Percentiles rank a stretch among this genome's conserved stretches.
These are phyloP conservation scores for Melinaea marsaeus DNA, from an alignment of 2,888 invertebrate genomes.

Conservation along the genomic window DNA sequence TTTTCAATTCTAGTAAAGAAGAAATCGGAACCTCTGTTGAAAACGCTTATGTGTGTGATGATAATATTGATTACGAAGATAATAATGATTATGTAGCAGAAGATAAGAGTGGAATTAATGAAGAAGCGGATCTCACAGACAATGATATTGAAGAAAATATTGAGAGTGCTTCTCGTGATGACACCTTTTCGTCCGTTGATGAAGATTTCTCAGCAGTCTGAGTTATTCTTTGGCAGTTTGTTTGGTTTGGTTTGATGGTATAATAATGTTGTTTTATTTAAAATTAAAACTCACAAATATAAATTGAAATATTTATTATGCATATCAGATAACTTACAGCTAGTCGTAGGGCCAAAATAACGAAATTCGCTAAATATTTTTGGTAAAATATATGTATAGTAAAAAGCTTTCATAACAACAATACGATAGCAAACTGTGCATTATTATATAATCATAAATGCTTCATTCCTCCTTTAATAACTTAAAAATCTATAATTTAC, in stretches of 20 bases:
- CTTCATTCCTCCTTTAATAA: constrained; percentile 8
- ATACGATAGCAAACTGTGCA: background rate
- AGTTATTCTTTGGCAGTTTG: background rate
- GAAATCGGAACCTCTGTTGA: no score
- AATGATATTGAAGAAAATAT: constrained; percentile 19
- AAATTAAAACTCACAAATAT: constrained; percentile 27
- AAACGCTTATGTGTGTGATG: no score
- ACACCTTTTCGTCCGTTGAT: constrained; percentile 9
- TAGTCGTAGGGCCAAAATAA: constrained; percentile 41
- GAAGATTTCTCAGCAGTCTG: constrained; percentile 5
- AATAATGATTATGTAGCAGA: constrained; percentile 17
- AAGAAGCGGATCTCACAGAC: constrained; percentile 10
- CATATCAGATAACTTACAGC: constrained; percentile 43
- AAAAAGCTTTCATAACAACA: constrained; percentile 4
- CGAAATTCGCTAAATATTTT: constrained; percentile 28
- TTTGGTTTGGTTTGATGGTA: background rate
- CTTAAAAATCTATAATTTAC: constrained; percentile 18
- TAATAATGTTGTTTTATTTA: background rate
- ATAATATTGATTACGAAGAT: background rate
- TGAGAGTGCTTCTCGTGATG: constrained; percentile 14
- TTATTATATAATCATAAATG: constrained; percentile 10
- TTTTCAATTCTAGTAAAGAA: background rate
- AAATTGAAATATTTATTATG: constrained; percentile 47
- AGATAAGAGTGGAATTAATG: background rate
- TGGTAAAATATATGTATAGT: constrained; percentile 26